Base-by-base conservation (phyloP, 92 coral and sea anemone species). In the Scolanthus callimorphus region DNA sequence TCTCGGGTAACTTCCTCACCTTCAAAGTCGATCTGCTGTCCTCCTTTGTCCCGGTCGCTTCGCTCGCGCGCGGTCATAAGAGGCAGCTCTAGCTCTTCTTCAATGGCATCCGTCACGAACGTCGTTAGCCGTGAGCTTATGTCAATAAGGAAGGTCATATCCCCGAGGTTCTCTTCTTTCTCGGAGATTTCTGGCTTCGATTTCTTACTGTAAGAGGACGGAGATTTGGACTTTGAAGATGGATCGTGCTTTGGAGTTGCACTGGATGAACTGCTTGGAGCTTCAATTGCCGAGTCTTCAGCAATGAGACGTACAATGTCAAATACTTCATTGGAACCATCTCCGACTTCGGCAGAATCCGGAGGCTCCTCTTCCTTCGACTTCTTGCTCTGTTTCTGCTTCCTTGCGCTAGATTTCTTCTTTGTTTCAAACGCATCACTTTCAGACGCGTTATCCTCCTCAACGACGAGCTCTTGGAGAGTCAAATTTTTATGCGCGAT, bases 21-120 rank as follows among this genome's bases (percentile, higher is more conserved):
- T 68, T 57, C 17, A 92, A 71, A n/a, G 94, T 90, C 1, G 96
- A 71, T 21, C 78, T 80, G 57, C 48, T 83, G 44, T 73, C 90
- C 37, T 48, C 63, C 66, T 89, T 92, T 17, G 59, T 80, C 0
- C 87, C 96, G 50, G 87, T 89, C 94, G 50, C 62, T 83, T 48
- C 98, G 69, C 67, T 89, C 87, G 39, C 84, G 69, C 68, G 88
- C 88, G 6, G 70, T 77, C 87, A 85, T 90, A 4, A 83, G 81
- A 27, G 89, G 85, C 11, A 92, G 73, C 66, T 90, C 92, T 17
- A 81, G 74, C 39, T 84, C 86, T 11, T 81, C 65, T 51, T 22
- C 59, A 0, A 45, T 59, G 4, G 80, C 39, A 17, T 80, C 72
- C 17, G 84, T 31, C 0, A 88, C 90, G 34, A 92, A 83, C n/a